Evolutionary conservation across 2,113 vertebrate species (phyloP).

Genomic region (Chamaetylas fuelleborni): DNA sequence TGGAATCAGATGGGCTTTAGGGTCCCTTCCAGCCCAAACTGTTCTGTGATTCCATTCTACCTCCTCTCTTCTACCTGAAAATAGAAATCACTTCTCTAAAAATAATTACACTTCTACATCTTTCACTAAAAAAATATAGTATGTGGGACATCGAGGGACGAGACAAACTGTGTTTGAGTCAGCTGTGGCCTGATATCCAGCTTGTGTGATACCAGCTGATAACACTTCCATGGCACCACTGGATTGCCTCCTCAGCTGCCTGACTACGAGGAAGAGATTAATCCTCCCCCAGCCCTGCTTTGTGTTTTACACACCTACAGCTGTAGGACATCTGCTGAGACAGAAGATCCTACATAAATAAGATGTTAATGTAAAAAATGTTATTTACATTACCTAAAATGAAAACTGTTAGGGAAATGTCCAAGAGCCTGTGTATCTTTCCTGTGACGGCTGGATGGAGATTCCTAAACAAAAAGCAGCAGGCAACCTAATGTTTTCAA

Average conservation of each 20-base stretch:
- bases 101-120: neutral
- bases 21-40: neutral
- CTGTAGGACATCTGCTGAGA: slow-evolving; percentile 42
- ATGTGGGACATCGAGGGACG: neutral
- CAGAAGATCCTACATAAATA: slow-evolving; percentile 53
- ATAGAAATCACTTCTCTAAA: neutral
- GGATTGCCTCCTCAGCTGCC: neutral
- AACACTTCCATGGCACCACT: neutral
- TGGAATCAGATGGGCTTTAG: neutral
- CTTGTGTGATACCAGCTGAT: neutral
- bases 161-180: neutral
- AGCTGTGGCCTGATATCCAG: neutral
- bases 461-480: slow-evolving; percentile 50
- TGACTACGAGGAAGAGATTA: neutral
- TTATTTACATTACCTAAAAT: slow-evolving; percentile 57
- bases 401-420: slow-evolving; percentile 8
- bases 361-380: slow-evolving; percentile 54
- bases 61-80: neutral
- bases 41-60: neutral
- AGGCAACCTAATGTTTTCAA: slow-evolving; percentile 6
- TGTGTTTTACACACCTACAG: slow-evolving; percentile 41
- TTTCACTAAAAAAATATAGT: neutral
- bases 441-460: neutral
- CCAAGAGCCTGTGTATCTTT: slow-evolving; percentile 49
- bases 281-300: neutral